Evolutionary conservation across 2,113 vertebrate species (phyloP).

Genomic region (Alligator mississippiensis): DNA sequence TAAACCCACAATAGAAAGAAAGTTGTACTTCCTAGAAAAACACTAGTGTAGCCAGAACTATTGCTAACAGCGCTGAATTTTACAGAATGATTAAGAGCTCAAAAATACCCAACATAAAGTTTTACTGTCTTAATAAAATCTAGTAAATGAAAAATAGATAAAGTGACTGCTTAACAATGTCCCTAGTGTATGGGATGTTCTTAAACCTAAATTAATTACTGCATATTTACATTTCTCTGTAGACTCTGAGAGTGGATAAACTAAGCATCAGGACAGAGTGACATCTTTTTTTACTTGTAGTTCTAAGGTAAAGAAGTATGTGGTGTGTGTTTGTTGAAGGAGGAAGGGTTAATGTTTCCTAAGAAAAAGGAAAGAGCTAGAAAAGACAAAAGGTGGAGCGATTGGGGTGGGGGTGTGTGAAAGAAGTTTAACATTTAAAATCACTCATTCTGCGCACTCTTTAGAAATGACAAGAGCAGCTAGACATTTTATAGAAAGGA

Average conservation of each 20-base stretch:
- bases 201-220: slow-evolving; percentile 63
- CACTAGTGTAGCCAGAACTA: background rate
- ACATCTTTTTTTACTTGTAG: background rate
- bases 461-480: background rate
- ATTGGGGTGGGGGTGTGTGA: background rate
- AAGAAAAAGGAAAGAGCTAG: slow-evolving; percentile 9
- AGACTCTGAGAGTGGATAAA: slow-evolving; percentile 29
- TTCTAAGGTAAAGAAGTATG: background rate
- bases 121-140: slow-evolving; percentile 66
- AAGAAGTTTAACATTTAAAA: slow-evolving; percentile 24
- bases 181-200: slow-evolving; percentile 56
- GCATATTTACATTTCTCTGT: slow-evolving; percentile 65
- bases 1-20: background rate
- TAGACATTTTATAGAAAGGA: slow-evolving; percentile 17
- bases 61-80: background rate
- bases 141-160: slow-evolving; percentile 68
- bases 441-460: slow-evolving; percentile 12
- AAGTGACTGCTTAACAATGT: slow-evolving; percentile 61
- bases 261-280: slow-evolving; percentile 38
- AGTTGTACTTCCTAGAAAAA: slow-evolving; percentile 19
- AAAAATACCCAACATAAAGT: slow-evolving; percentile 50
- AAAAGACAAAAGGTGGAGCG: background rate
- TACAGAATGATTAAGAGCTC: slow-evolving; percentile 35
- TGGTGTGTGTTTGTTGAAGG: background rate
- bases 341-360: background rate